These are phyloP conservation scores for Esox masquinongy DNA, from an alignment of 2,797 vertebrate genomes.

Conservation along the genomic window DNA sequence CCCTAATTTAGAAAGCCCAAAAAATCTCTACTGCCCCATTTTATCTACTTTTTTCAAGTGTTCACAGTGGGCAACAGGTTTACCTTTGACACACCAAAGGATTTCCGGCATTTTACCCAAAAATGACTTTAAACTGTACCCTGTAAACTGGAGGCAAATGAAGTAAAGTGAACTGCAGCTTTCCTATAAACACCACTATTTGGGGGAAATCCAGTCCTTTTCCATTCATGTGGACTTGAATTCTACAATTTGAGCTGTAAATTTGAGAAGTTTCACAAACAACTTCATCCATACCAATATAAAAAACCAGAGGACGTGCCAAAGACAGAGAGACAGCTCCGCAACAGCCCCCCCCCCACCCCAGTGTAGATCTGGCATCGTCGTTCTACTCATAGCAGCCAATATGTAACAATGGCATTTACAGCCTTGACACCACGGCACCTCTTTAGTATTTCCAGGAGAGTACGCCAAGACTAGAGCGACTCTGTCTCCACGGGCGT, in stretches of 20 bases:
- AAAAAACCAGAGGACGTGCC: background rate
- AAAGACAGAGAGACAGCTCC: background rate
- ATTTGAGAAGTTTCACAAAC: background rate
- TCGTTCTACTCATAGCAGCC: background rate
- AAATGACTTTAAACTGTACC: background rate
- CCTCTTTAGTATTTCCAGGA: constrained; percentile 2
- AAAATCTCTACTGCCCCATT: too few species aligned
- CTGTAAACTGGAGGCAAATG: background rate
- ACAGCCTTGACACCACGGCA: background rate
- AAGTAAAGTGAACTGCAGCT: background rate
- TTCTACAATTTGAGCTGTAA: background rate
- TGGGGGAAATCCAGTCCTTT: background rate
- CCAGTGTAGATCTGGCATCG: background rate
- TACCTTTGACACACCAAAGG: too few species aligned
- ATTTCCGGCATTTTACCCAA: too few species aligned
- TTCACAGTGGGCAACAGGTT: too few species aligned
- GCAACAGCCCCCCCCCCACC: too few species aligned
- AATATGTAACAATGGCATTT: background rate
- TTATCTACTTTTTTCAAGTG: too few species aligned
- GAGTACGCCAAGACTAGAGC: background rate
- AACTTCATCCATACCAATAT: background rate
- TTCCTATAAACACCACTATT: background rate
- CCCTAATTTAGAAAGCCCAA: too few species aligned
- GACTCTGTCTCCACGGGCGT: background rate
- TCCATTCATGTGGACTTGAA: background rate